These are phyloP conservation scores for Elymnias hypermnestra DNA, from an alignment of 1,140 invertebrate genomes.

Conservation along the genomic window DNA sequence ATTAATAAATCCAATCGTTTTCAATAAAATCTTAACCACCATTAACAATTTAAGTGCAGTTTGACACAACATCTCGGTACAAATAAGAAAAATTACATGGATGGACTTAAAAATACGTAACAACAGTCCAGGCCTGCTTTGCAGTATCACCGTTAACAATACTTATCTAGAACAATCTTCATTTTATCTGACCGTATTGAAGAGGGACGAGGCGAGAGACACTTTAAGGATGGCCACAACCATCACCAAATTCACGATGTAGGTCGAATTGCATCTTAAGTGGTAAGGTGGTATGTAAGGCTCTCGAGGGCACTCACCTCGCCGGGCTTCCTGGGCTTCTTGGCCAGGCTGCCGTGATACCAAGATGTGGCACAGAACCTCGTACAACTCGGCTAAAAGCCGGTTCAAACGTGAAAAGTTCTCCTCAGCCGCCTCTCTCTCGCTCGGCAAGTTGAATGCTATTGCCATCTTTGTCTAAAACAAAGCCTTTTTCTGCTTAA, in stretches of 20 bases:
- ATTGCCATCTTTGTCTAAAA: constrained; percentile 71
- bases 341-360: constrained; percentile 64
- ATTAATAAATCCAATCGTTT: constrained; percentile 28
- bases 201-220: constrained; percentile 67
- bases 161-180: constrained; percentile 62
- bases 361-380: constrained; percentile 72
- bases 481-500: constrained; percentile 62
- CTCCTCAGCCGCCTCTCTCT: constrained; percentile 71
- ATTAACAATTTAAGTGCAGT: constrained; percentile 74
- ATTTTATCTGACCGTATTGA: constrained; percentile 73
- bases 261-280: constrained; percentile 76
- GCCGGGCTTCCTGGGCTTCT: constrained; percentile 60
- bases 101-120: constrained; percentile 73
- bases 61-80: constrained; percentile 70
- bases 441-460: constrained; percentile 72
- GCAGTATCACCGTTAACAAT: constrained; percentile 72
- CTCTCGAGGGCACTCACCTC: constrained; percentile 71
- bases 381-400: constrained; percentile 70
- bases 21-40: constrained; percentile 53
- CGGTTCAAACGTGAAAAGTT: constrained; percentile 74
- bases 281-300: constrained; percentile 71
- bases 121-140: constrained; percentile 69
- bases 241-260: constrained; percentile 73
- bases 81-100: constrained; percentile 35
- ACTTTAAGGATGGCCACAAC: constrained; percentile 71